Conservation (phyloP, 2,888 invertebrate species). For the Pristionchus japonicus region DNA sequence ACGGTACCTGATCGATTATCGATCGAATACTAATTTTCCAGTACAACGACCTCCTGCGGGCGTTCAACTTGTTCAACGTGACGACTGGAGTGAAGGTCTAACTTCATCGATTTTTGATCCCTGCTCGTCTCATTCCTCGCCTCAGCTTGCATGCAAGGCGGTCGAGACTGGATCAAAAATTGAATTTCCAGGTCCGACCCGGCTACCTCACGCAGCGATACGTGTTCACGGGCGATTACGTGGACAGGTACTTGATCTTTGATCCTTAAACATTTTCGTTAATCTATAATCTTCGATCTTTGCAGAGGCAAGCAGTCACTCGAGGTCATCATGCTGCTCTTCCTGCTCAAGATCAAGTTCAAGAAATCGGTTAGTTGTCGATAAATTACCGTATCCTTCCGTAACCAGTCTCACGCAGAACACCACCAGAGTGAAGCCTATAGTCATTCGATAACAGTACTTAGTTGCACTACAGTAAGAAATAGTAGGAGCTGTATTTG, state of each 20-base stretch:
- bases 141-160: too few species aligned
- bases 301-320: constrained; percentile 25
- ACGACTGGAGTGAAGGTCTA: not conserved
- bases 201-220: not conserved
- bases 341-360: not conserved
- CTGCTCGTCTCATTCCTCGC: too few species aligned
- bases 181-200: not conserved
- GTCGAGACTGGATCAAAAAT: too few species aligned
- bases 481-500: too few species aligned
- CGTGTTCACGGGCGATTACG: constrained; percentile 6
- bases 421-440: too few species aligned
- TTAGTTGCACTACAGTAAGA: too few species aligned
- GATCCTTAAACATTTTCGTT: too few species aligned
- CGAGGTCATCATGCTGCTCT: constrained; percentile 13
- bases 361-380: not conserved
- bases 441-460: too few species aligned
- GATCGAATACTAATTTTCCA: not conserved
- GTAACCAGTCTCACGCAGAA: too few species aligned
- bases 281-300: too few species aligned
- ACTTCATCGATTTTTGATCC: too few species aligned
- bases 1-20: not conserved
- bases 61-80: not conserved
- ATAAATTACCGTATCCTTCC: too few species aligned
- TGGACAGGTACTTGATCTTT: constrained; percentile 28
- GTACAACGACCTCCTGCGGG: not conserved